Base-by-base conservation (phyloP, 2,888 invertebrate species). In the Nipponacmea schrenckii region DNA sequence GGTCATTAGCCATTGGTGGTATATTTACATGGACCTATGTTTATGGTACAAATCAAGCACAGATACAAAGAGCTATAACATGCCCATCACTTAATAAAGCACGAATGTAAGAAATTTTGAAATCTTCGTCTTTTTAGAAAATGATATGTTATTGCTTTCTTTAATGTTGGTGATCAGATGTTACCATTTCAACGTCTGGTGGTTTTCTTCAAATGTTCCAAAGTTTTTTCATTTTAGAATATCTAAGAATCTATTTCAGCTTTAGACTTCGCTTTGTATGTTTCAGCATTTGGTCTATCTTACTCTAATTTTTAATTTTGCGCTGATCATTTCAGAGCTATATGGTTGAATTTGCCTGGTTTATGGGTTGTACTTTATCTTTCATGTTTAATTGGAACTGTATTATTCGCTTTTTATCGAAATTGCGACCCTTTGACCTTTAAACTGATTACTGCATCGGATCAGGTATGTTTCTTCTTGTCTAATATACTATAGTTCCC, bases 21-120 rank as follows among this genome's bases (percentile, higher is more conserved):
- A 94, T 94, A 15, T 93, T 97, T 87, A 96, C 95, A 83, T 97
- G 96, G 96, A 92, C 94, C 68, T 94, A 95, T 67, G 93, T 96
- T 91, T 96, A 96, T 89, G 95, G 95, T 85, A 94, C 96, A 46
- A 97, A 96, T 89, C 97, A 97, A 89, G 95, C 96, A 0, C 95
- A 96, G 68, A 94, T 97, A 62, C 97, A 97, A 89, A 94, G 97
- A 88, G 96, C 44, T 44, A 45, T 66, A 15, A 67, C 67, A 4
- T 67, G 67, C 50, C 67, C 67, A 12, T 48, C 67, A 8, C 50
- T 67, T 0, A 69, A 45, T 15, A 69, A 69, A 27, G 69, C 62
- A 10, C 20, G 56, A 26, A 45, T 69, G 64, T 64, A 69, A 69
- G 48, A 63, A 1, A 3, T 24, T 8, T 39, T 39, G 39, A 39